A percentile compares a stretch with the other conserved stretches of the same genome.
These are phyloP conservation scores for Contarinia nasturtii DNA, from an alignment of 1,140 invertebrate genomes.

Conservation along the genomic window DNA sequence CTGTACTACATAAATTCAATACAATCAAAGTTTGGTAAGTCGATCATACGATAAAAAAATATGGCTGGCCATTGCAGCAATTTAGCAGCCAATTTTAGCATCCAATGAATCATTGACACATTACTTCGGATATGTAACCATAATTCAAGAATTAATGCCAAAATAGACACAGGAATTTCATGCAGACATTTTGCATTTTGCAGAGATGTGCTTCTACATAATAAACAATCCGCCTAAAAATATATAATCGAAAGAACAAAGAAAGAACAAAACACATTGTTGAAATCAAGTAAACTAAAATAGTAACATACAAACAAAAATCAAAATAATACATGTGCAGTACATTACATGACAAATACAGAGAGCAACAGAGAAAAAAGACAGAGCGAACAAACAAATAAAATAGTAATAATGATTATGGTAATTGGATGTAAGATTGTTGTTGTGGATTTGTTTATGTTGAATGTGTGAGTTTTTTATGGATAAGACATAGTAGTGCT, in stretches of 20 bases:
- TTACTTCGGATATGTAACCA: conserved; percentile 9
- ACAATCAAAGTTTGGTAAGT: conserved; percentile 3
- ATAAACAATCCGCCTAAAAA: conserved; percentile 7
- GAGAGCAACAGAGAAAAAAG: too few species aligned
- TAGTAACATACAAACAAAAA: conserved; percentile 2
- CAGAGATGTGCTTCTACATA: conserved; percentile 10
- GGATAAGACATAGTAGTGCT: too few species aligned
- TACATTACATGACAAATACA: conserved; percentile 1
- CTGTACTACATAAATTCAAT: conserved; percentile 1
- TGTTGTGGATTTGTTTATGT: too few species aligned
- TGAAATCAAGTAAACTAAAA: not conserved
- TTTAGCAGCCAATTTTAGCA: conserved; percentile 8
- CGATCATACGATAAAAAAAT: conserved; percentile 10
- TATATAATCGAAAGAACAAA: conserved; percentile 5
- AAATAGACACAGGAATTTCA: conserved; percentile 9
- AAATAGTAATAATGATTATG: too few species aligned
- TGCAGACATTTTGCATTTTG: conserved; percentile 9
- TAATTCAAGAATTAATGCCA: conserved; percentile 7
- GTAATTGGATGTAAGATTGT: too few species aligned
- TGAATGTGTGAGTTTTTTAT: too few species aligned
- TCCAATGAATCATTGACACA: conserved; percentile 8
- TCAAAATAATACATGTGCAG: not conserved
- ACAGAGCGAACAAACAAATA: too few species aligned
- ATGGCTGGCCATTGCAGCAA: conserved; percentile 12
- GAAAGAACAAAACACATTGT: not conserved